Conservation (phyloP, 2,797 vertebrate species). For the Anniella stebbinsi region DNA sequence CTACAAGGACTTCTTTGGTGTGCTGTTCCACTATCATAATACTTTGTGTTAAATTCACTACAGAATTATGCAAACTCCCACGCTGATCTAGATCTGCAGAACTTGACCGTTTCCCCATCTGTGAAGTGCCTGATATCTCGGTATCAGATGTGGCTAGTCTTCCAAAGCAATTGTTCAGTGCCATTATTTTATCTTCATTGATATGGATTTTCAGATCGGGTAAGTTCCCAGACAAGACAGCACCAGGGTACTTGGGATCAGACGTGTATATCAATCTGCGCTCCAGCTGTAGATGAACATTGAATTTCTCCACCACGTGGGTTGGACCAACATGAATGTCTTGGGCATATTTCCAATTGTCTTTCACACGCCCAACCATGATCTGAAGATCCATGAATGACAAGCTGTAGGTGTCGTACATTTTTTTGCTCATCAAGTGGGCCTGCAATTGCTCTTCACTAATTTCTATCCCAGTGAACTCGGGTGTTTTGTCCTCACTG, state of each 20-base stretch:
- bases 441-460: constrained; percentile 81
- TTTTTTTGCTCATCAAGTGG: constrained; percentile 87
- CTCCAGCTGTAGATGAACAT: constrained; percentile 93
- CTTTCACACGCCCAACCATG: constrained; percentile 95
- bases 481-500: constrained; percentile 72
- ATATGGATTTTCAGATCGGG: constrained; percentile 97
- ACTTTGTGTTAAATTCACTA: constrained; percentile 93
- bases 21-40: constrained; percentile 93
- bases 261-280: constrained; percentile 95
- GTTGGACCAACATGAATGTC: constrained; percentile 95
- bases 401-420: constrained; percentile 94
- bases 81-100: constrained; percentile 87
- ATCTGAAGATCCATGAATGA: constrained; percentile 97
- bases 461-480: constrained; percentile 81
- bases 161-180: constrained; percentile 89
- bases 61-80: constrained; percentile 90
- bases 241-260: constrained; percentile 96
- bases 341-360: constrained; percentile 97
- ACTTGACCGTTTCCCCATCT: constrained; percentile 89
- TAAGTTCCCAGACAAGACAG: constrained; percentile 91
- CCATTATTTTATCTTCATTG: constrained; percentile 95
- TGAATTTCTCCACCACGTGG: constrained; percentile 97
- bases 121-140: constrained; percentile 81
- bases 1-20: constrained; percentile 94
- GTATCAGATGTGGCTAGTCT: constrained; percentile 82